phyloP scores from a whole-genome alignment of 2,888 invertebrate species.

The Sinelater perroti region DNA sequence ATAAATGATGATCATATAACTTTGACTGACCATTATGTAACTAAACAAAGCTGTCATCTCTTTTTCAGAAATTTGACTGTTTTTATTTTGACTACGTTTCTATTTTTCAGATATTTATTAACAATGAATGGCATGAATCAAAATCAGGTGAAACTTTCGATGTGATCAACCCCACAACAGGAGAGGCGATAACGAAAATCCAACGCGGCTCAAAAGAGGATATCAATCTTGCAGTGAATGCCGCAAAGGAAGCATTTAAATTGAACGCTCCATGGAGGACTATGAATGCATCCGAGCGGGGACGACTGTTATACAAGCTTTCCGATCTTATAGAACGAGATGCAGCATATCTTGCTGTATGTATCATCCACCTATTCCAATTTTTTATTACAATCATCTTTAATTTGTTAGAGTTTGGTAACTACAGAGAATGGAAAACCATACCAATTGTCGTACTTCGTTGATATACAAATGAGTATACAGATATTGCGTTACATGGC shows the following conservation, averaged over 20 bases:
- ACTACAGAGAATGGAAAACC: constrained; percentile 96
- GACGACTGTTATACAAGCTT: constrained; percentile 76
- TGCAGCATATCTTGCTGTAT: constrained; percentile 80
- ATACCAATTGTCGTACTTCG: constrained; percentile 73
- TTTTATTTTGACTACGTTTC: no score
- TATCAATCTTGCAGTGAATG: constrained; percentile 80
- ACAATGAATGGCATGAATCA: constrained; percentile 96
- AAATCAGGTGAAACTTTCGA: constrained; percentile 86
- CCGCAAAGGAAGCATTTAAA: constrained; percentile 80
- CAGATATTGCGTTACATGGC: constrained; percentile 84
- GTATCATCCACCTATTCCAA: constrained; percentile 54
- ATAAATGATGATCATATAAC: no score
- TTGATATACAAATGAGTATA: constrained; percentile 70
- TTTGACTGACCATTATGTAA: no score
- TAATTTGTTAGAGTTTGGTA: constrained; percentile 79
- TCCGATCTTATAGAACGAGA: constrained; percentile 88
- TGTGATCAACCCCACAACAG: constrained; percentile 85
- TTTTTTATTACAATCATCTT: no score
- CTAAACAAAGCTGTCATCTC: no score
- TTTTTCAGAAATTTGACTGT: no score
- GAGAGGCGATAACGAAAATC: constrained; percentile 79
- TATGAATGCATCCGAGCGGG: constrained; percentile 88
- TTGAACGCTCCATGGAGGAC: constrained; percentile 82
- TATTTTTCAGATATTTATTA: constrained; percentile 84
- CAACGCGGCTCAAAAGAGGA: constrained; percentile 81